A percentile compares a stretch with the other conserved stretches of the same genome.
phyloP scores from a whole-genome alignment of 2,888 invertebrate genomes.

The Acronicta alni region DNA sequence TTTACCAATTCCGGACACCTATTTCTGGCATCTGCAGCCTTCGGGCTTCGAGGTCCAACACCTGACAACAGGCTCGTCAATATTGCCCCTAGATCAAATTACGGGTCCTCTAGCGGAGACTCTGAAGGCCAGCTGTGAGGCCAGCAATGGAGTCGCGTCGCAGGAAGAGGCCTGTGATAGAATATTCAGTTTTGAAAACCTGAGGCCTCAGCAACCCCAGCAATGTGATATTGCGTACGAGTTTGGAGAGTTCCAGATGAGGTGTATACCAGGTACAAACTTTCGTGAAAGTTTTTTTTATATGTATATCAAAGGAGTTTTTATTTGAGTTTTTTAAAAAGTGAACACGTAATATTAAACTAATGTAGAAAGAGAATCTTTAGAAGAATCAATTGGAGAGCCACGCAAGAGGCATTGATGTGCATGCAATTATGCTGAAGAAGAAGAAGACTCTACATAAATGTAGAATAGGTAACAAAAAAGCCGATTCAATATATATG shows the following conservation, averaged over 20 bases:
- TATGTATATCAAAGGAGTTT: too few relatives aligned
- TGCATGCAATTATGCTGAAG: too few relatives aligned
- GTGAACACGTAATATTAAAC: too few relatives aligned
- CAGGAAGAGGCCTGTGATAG: slow-evolving; percentile 79
- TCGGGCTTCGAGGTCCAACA: slow-evolving; percentile 78
- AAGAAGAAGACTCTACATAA: too few relatives aligned
- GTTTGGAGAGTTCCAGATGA: slow-evolving; percentile 82
- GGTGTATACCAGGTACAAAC: slow-evolving; percentile 81
- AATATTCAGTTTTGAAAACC: slow-evolving; percentile 74
- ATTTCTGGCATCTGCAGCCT: slow-evolving; percentile 82
- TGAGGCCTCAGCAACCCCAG: slow-evolving; percentile 80
- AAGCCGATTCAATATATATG: too few relatives aligned
- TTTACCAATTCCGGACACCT: slow-evolving; percentile 79
- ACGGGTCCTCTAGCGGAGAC: slow-evolving; percentile 76
- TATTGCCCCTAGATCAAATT: slow-evolving; percentile 78
- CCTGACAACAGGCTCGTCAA: slow-evolving; percentile 79
- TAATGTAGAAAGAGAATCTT: too few relatives aligned
- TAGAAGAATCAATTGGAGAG: too few relatives aligned
- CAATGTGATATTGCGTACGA: slow-evolving; percentile 83
- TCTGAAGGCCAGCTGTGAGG: slow-evolving; percentile 78
- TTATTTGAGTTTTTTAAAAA: too few relatives aligned
- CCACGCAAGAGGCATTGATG: too few relatives aligned
- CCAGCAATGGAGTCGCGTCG: slow-evolving; percentile 80
- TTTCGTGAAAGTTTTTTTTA: too few relatives aligned
- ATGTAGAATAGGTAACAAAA: too few relatives aligned